A percentile compares a stretch with the other conserved stretches of the same genome.
These are phyloP conservation scores for Diplogasteroides magnus DNA, from an alignment of 1,140 invertebrate species.

Conservation along the genomic window DNA sequence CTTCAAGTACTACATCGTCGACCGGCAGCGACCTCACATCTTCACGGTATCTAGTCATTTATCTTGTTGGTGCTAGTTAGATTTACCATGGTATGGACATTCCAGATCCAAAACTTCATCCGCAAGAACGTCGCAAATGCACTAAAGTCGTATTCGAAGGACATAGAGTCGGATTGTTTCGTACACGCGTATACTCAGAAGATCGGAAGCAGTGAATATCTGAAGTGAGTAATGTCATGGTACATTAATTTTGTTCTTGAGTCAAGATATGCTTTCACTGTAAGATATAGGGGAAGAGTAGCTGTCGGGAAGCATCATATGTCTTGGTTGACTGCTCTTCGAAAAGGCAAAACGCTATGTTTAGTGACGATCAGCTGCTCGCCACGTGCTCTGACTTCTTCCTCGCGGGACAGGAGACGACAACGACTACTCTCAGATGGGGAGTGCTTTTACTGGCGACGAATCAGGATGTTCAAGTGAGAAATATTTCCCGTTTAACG, in stretches of 20 bases:
- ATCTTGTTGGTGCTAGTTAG: neutral
- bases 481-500: no score
- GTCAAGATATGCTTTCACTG: no score
- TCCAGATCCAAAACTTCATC: neutral
- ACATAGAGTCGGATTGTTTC: neutral
- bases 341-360: no score
- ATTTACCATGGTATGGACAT: neutral
- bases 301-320: no score
- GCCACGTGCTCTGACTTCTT: neutral
- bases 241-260: neutral
- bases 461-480: neutral
- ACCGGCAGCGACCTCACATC: no score
- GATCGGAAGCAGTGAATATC: neutral
- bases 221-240: neutral
- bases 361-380: neutral
- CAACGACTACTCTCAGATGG: slow-evolving; percentile 4
- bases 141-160: neutral
- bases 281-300: no score
- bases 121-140: neutral
- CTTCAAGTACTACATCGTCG: neutral
- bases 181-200: neutral
- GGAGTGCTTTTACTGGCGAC: neutral
- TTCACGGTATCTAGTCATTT: neutral
- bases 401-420: slow-evolving; percentile 1
- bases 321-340: no score